These are phyloP conservation scores for Psittacara wagleri DNA, from an alignment of 2,113 vertebrate species.

Conservation along the genomic window DNA sequence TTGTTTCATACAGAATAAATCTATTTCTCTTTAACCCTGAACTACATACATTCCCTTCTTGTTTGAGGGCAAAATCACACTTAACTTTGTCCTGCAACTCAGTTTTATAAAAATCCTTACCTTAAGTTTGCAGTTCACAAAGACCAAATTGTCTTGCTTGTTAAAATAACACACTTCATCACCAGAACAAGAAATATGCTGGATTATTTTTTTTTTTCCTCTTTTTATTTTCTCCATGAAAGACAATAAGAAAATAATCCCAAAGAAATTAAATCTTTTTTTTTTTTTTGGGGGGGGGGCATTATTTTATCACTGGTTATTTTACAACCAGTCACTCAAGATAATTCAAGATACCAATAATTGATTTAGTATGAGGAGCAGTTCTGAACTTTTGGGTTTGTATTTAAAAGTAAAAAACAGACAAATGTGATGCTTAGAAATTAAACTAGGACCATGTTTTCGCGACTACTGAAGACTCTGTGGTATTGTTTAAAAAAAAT, in stretches of 20 bases:
- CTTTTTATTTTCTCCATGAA: neutral
- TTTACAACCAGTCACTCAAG: neutral
- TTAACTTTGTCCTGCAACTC: neutral
- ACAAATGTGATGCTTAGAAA: neutral
- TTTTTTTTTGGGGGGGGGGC: neutral
- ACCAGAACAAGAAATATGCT: neutral
- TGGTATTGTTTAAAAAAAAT: neutral
- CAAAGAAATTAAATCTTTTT: neutral
- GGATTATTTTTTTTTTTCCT: neutral
- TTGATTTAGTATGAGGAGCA: neutral
- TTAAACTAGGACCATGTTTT: neutral
- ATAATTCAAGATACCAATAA: neutral
- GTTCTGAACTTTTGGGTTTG: neutral
- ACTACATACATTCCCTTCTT: neutral
- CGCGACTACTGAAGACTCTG: neutral
- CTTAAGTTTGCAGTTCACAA: neutral
- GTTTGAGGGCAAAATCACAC: neutral
- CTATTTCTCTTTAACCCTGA: neutral
- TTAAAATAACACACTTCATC: neutral
- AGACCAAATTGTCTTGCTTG: neutral
- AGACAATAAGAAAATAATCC: neutral
- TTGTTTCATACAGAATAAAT: neutral
- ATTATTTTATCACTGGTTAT: neutral
- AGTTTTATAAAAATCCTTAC: neutral
- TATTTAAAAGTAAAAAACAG: neutral